A percentile compares a stretch with the other conserved stretches of the same genome.
Evolutionary conservation across 2,888 invertebrate genomes (phyloP).

Genomic region (Malacosoma neustria): DNA sequence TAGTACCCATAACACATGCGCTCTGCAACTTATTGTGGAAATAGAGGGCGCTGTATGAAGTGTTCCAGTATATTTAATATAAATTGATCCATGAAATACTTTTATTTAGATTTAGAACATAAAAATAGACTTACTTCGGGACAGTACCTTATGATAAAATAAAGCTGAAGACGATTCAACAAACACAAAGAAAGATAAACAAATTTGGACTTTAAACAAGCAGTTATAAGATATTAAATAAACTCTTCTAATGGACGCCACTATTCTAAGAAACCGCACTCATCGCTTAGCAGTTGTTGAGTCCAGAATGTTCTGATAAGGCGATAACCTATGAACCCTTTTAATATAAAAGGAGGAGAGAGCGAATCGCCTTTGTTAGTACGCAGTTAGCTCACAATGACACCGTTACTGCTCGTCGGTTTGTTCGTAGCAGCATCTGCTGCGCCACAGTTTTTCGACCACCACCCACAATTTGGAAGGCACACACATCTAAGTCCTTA

Average conservation of each 20-base stretch:
- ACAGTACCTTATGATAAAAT: not conserved
- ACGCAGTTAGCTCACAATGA: not conserved
- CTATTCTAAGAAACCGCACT: not conserved
- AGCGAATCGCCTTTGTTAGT: not conserved
- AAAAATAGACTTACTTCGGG: not conserved
- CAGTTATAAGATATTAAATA: not conserved
- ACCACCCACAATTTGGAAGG: slow-evolving; percentile 6
- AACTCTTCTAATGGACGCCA: not conserved
- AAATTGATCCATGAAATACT: too few species aligned
- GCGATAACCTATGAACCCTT: slow-evolving; percentile 36
- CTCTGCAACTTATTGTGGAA: too few species aligned
- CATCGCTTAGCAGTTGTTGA: slow-evolving; percentile 1
- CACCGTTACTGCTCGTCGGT: slow-evolving; percentile 19
- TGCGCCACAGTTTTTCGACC: slow-evolving; percentile 28
- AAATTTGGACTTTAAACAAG: not conserved
- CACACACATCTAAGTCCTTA: slow-evolving; percentile 10
- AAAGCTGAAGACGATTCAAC: not conserved
- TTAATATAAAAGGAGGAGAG: slow-evolving; percentile 23
- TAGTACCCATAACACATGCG: too few species aligned
- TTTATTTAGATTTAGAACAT: too few species aligned
- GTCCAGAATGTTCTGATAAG: slow-evolving; percentile 34
- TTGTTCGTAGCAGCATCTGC: slow-evolving; percentile 34
- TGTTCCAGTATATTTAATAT: too few species aligned
- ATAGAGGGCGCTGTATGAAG: too few species aligned
- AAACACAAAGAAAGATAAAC: not conserved